Base-by-base conservation (phyloP, 2,797 vertebrate genomes). In the Sebastes taczanowskii region DNA sequence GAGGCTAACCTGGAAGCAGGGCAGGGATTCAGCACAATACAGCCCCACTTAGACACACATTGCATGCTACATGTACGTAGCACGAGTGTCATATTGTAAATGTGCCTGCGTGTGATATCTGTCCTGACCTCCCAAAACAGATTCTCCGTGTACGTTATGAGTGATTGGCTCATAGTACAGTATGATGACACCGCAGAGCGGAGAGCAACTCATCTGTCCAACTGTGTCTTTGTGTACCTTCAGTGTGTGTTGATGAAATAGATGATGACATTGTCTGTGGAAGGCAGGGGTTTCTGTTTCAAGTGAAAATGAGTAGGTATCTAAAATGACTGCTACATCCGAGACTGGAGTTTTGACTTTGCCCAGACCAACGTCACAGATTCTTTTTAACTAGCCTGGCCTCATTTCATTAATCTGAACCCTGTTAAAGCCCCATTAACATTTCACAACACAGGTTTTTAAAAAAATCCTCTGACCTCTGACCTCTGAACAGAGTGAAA, bases 1-100 rank as follows among this genome's bases (percentile, higher is more conserved):
- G 85, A 90, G 83, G 83, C 73, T 82, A 83, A 91, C 80, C 82
- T 80, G 68, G 58, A 69, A 71, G 69, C 56, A 77, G 20, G 34
- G 61, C 81, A 80, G 72, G 65, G 60, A 68, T 73, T 27, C 55
- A 78, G 71, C n/a, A 58, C 35, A 60, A 22, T 22, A 52, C 25
- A 74, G 65, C 32, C n/a, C 18, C 70, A 35, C 64, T 78, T 64
- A 84, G 72, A 61, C 52, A 69, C 59, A 84, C 74, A 85, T 74
- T 95, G 95, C 95, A 96, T 96, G 95, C 94, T 95, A 95, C 95
- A 88, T 95, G 92, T 93, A 91, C 78, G 94, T 94, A 94, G 93
- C 94, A 94, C 84, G 91, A 89, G 85, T 93, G 89, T 94, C 87
- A 71, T 65, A 82, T 71, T 90, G 93, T 95, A 90, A 83, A 82